phyloP scores from a whole-genome alignment of 2,888 invertebrate species.

The Netelia fuscicornis region DNA sequence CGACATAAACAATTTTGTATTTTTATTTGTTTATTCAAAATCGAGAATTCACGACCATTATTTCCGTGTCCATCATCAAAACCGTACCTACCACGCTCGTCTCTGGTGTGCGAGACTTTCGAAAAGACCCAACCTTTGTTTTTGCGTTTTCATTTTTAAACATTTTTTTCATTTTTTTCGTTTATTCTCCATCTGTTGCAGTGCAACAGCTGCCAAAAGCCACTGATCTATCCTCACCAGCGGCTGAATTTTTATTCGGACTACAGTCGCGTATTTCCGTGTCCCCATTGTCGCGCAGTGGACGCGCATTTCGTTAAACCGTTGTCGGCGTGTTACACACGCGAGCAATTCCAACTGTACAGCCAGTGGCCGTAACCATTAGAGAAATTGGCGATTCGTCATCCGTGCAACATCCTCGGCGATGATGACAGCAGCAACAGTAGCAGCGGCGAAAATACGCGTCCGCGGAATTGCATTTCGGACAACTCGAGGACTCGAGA shows the following conservation, averaged over 20 bases:
- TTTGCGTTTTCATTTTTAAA: conserved; percentile 6
- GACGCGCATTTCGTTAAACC: conserved; percentile 98
- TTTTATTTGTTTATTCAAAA: not conserved
- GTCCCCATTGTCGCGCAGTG: conserved; percentile 95
- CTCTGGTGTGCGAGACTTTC: not conserved
- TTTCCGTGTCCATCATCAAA: not conserved
- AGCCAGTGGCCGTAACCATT: conserved; percentile 94
- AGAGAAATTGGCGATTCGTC: conserved; percentile 80
- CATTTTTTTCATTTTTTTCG: conserved; percentile 65
- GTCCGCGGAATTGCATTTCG: conserved; percentile 41
- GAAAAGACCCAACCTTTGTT: not conserved
- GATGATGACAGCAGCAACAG: conserved; percentile 43
- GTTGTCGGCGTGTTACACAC: conserved; percentile 93
- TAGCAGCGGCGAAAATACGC: conserved; percentile 52
- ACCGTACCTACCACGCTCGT: not conserved
- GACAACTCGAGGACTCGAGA: conserved; percentile 32
- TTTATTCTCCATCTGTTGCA: conserved; percentile 84
- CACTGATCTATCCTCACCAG: conserved; percentile 94
- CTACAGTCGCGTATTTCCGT: conserved; percentile 96
- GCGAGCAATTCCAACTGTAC: conserved; percentile 89
- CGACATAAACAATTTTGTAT: not conserved
- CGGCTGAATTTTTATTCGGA: conserved; percentile 97
- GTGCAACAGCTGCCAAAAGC: conserved; percentile 97
- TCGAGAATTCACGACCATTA: not conserved
- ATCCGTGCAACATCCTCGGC: conserved; percentile 60